Percentiles rank a stretch among this genome's conserved stretches.
Conservation (phyloP, 1,140 invertebrate species). For the Mactra quadrangularis region DNA sequence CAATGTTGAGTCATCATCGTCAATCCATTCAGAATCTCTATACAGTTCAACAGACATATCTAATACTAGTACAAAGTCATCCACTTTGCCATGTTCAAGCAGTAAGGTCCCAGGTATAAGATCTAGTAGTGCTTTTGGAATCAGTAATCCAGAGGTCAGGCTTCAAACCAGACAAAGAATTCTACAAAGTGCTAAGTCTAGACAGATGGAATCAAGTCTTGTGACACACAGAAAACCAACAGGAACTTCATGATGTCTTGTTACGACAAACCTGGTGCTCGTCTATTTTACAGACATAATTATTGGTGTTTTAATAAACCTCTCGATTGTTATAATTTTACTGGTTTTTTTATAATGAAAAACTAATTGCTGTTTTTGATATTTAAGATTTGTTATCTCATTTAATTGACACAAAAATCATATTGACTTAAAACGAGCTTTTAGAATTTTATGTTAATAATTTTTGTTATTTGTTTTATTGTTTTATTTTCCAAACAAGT, state of each 20-base stretch:
- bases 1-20: background rate
- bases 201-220: conserved; percentile 24
- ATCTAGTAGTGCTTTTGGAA: background rate
- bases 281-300: no score
- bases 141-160: conserved; percentile 30
- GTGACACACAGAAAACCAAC: conserved; percentile 17
- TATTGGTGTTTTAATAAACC: no score
- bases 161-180: conserved; percentile 42
- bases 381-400: no score
- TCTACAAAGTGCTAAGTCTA: conserved; percentile 39
- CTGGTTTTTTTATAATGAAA: no score
- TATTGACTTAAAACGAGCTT: no score
- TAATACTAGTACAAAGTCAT: background rate
- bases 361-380: no score
- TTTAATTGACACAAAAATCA: no score
- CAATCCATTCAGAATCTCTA: background rate
- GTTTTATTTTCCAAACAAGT: no score
- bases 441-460: no score
- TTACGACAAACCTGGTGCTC: no score
- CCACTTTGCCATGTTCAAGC: background rate
- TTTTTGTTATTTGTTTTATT: no score
- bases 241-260: conserved; percentile 1
- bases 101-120: background rate
- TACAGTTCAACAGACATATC: background rate
- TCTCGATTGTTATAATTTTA: no score